phyloP scores from a whole-genome alignment of 2,113 vertebrate genomes.

The Varanus komodoensis region DNA sequence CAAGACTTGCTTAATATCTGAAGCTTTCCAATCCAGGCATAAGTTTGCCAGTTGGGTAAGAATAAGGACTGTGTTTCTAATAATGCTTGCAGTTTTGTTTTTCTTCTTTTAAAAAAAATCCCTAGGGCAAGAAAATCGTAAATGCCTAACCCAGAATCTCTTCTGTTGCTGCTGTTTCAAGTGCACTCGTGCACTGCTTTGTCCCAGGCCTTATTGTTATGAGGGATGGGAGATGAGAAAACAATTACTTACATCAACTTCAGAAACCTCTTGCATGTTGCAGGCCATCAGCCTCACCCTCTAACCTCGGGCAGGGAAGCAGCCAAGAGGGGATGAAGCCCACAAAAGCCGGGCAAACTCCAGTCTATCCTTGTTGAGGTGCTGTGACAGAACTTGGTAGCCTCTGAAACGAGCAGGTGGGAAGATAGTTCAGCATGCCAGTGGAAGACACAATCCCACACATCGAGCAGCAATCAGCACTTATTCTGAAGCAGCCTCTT shows the following conservation, averaged over 20 bases:
- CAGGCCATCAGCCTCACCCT: conserved; percentile 20
- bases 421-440: conserved; percentile 27
- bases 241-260: conserved; percentile 19
- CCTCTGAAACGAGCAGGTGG: conserved; percentile 23
- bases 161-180: conserved; percentile 35
- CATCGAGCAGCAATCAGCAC: conserved; percentile 32
- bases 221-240: background rate
- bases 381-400: conserved; percentile 36
- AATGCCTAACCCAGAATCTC: conserved; percentile 24
- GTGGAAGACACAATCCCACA: conserved; percentile 26
- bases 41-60: background rate
- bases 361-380: background rate
- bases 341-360: conserved; percentile 18
- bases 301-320: conserved; percentile 7
- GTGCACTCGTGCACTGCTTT: conserved; percentile 42
- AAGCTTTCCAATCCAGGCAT: background rate
- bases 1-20: background rate
- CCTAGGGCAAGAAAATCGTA: background rate
- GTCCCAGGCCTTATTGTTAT: conserved; percentile 22
- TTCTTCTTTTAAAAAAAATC: background rate
- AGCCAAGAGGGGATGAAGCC: background rate
- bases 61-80: background rate
- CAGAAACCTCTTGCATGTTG: conserved; percentile 34
- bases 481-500: conserved; percentile 32
- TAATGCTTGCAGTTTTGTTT: background rate